Evolutionary conservation across 2,797 vertebrate species (phyloP).

Genomic region (Argya squamiceps): DNA sequence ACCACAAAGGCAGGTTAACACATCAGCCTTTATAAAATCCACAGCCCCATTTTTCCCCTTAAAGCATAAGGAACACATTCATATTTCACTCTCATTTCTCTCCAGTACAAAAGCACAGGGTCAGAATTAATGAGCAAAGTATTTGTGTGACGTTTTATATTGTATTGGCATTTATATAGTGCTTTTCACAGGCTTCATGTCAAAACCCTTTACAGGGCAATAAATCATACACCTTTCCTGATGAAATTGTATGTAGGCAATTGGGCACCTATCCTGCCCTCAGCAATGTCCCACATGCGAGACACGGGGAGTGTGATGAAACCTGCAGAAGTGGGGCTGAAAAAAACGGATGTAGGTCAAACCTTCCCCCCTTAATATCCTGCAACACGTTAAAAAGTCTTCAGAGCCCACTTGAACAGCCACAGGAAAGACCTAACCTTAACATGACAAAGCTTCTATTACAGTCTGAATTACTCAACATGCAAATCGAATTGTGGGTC

Average conservation of each 20-base stretch:
- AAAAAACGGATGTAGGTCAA: constrained; percentile 58
- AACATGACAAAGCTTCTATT: constrained; percentile 52
- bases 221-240: constrained; percentile 53
- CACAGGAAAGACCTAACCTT: constrained; percentile 66
- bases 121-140: constrained; percentile 60
- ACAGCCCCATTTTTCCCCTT: constrained; percentile 26
- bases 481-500: constrained; percentile 51
- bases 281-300: constrained; percentile 25
- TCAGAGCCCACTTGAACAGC: constrained; percentile 51
- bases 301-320: constrained; percentile 40
- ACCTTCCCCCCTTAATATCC: constrained; percentile 55
- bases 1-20: not conserved
- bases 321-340: constrained; percentile 33
- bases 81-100: constrained; percentile 42
- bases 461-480: constrained; percentile 42
- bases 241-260: constrained; percentile 48
- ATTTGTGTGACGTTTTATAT: constrained; percentile 64
- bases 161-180: constrained; percentile 64
- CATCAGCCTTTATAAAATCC: constrained; percentile 38
- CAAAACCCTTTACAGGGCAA: constrained; percentile 62
- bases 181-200: constrained; percentile 58
- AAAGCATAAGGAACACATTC: constrained; percentile 32
- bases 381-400: constrained; percentile 51
- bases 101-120: constrained; percentile 25
- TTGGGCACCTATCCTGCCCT: constrained; percentile 66